A percentile compares a stretch with the other conserved stretches of the same genome.
Evolutionary conservation across 2,113 vertebrate species (phyloP).

Genomic region (Esox niger): DNA sequence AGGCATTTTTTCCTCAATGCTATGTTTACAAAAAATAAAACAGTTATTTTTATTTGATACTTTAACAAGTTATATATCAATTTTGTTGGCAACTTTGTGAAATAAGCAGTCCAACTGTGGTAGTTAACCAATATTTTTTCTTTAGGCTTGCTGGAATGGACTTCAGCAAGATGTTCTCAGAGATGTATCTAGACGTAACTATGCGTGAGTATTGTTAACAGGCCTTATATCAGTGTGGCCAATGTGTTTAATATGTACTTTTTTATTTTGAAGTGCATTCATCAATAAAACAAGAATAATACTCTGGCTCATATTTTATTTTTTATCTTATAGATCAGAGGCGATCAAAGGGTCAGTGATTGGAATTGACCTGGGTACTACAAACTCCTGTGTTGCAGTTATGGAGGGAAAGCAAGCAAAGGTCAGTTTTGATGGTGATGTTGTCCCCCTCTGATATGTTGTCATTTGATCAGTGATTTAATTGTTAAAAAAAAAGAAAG

Average conservation of each 20-base stretch:
- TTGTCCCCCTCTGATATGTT: neutral
- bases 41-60: neutral
- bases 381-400: conserved; percentile 97
- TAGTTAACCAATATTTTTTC: neutral
- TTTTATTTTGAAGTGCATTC: no score
- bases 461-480: neutral
- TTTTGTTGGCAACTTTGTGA: neutral
- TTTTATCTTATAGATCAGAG: conserved; percentile 82
- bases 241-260: no score
- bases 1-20: neutral
- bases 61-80: neutral
- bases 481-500: neutral
- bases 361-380: conserved; percentile 96
- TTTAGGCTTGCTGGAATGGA: conserved; percentile 82
- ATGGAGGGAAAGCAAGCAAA: conserved; percentile 99
- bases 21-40: neutral
- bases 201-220: conserved; percentile 80
- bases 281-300: no score
- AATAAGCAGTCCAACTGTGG: neutral
- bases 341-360: conserved; percentile 93
- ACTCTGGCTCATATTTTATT: no score
- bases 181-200: conserved; percentile 78
- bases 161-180: conserved; percentile 78
- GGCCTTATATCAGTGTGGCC: no score
- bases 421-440: conserved; percentile 57